phyloP scores from a whole-genome alignment of 2,113 vertebrate species.

The Progne subis region DNA sequence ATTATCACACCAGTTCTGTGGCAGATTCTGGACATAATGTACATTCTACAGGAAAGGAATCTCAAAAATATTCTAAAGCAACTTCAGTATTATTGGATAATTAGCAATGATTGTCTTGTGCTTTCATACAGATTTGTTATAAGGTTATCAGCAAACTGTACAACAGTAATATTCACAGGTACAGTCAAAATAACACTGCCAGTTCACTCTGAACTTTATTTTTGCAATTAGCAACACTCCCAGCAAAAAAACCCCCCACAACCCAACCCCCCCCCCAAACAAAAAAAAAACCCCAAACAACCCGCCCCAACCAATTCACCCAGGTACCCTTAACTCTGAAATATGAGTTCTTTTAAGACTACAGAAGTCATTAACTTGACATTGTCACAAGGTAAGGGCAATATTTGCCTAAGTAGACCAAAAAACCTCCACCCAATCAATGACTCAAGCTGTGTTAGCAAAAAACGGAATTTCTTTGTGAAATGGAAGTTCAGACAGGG shows the following conservation, averaged over 20 bases:
- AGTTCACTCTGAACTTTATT: not conserved
- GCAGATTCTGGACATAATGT: not conserved
- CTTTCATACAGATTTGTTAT: not conserved
- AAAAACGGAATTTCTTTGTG: not conserved
- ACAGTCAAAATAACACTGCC: not conserved
- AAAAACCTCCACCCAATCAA: not conserved
- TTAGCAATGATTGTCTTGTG: not conserved
- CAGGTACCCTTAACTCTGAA: not conserved
- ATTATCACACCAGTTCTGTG: not conserved
- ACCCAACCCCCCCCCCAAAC: too few species aligned
- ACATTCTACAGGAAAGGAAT: not conserved
- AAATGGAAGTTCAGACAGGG: not conserved
- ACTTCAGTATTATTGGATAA: not conserved
- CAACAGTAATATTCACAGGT: not conserved
- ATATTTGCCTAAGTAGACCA: not conserved
- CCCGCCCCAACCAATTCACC: not conserved
- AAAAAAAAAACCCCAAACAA: not conserved
- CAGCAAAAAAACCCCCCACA: not conserved
- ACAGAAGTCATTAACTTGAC: not conserved
- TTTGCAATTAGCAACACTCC: not conserved
- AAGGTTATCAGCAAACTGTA: not conserved
- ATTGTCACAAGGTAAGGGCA: not conserved
- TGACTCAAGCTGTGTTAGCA: not conserved
- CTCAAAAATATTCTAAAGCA: not conserved
- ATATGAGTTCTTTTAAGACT: not conserved